Evolutionary conservation across 2,113 vertebrate species (phyloP), one percentile per base, ranked within the genome.

Genomic region (Python bivittatus): DNA sequence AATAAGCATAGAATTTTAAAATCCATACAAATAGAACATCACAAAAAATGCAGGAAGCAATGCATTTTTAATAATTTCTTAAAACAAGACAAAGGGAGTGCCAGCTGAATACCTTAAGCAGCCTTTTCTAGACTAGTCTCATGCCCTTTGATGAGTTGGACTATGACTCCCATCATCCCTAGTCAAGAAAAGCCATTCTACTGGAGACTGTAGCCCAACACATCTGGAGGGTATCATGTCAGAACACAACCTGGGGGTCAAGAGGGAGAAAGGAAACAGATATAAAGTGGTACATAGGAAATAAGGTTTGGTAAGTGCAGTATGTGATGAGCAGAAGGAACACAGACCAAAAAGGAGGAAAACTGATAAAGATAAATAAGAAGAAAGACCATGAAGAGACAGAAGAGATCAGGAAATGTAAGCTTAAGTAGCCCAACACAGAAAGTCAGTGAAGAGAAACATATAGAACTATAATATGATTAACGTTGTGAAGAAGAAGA

Each of bases 1-100:
- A 90, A 58, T 33, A 93, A 79, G 48, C 20, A 54, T 86, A 79
- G 53, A 83, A 53, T 79, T 15, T 10, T 79, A 42, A 38, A n/a
- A 33, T n/a, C 64, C 11, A 54, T 44, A 57, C 57, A 92, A 89
- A 92, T 17, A 85, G 54, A 88, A 79, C 60, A n/a, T 92, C 86
- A 92, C 79, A 53, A 83, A 57, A 13, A 17, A 84, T 54, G 60
- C 48, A 58, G 86, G 92, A 48, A 90, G 6, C 44, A 3, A 23
- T 12, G 25, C 8, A 17, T 89, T 64, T 84, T 89, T 44, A 85
- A 89, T 85, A 56, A 42, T 61, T 85, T 54, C 27, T 64, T 53
- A 53, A 84, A 92, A 27, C 84, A 57, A 86, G 29, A 27, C 89
- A 57, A 79, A 79, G 79, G 64, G 6, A 52, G 20, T 44, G 48